Base-by-base conservation (phyloP, 1,140 invertebrate genomes). In the Magallana angulata region DNA sequence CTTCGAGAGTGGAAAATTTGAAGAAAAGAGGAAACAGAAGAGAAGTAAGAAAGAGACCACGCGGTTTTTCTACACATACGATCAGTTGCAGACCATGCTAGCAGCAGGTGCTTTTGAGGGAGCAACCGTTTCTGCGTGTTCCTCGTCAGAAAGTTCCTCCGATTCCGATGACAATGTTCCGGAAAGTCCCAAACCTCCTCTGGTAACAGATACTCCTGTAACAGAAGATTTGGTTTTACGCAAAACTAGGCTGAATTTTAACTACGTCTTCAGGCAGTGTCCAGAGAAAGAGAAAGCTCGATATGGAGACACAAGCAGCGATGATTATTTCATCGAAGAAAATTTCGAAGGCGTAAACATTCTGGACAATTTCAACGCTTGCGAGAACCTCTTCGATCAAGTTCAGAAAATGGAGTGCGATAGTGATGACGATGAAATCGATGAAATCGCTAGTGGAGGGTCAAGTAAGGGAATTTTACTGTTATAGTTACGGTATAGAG, bases 1-100 rank as follows among this genome's bases (percentile, higher is more conserved):
- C 82, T 62, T 84, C 12, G 82, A 84, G 30, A 84, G 59, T 84
- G 82, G 82, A 30, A 84, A 84, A 56, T 84, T 60, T 84, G 82
- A 84, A 14, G 57, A 5, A 6, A 62, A 14, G 16, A 6, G 57
- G 24, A 84, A 84, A 36, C 59, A 59, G 30, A 59, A 58, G 30
- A 84, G 82, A 24, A 84, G 56, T 7, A 59, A 84, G 30, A 84
- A 84, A 36, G 82, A 84, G 48, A 84, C 82, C 30, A 84, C 82
- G 16, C 59, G 36, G 36, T 59, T 36, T 60, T 18, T 62, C 7
- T 30, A 58, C 56, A 84, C 82, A 7, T 48, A 84, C 11, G 59
- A 62, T 9, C n/a, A 84, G 48, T 56, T 84, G 30, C 57, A 84
- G n/a, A 59, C 82, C 59, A 36, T 84, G 57, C 56, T 59, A 3